Conservation (phyloP, 2,797 vertebrate species). For the Botia kubotai region DNA sequence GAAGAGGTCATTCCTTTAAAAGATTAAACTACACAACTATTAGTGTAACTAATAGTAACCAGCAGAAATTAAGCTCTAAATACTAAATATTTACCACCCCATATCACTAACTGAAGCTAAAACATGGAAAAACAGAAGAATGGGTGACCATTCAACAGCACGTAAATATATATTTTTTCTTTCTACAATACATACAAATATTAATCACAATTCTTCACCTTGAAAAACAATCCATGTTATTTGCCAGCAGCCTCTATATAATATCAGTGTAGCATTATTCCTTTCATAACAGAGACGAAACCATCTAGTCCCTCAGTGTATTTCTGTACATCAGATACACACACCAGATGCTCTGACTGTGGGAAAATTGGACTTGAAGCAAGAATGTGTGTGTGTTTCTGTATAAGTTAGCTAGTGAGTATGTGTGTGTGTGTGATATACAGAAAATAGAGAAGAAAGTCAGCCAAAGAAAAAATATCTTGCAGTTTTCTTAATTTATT, state of each 20-base stretch:
- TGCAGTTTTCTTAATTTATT: neutral
- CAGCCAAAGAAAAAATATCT: neutral
- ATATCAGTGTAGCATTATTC: neutral
- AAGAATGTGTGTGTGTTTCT: constrained; percentile 13
- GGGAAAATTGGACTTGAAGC: constrained; percentile 20
- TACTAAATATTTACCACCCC: neutral
- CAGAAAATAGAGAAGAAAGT: neutral
- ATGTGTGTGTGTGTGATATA: neutral
- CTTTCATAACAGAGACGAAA: constrained; percentile 25
- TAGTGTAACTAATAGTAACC: neutral
- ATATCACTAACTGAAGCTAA: no score
- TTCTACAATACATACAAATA: neutral
- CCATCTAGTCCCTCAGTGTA: constrained; percentile 27
- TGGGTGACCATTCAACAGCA: neutral
- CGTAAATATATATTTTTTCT: neutral
- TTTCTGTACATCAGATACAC: constrained; percentile 56
- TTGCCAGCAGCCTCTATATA: neutral
- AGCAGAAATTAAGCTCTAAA: neutral
- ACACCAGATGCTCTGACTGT: constrained; percentile 53
- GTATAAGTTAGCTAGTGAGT: neutral
- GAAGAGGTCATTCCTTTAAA: neutral
- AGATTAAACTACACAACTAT: constrained; percentile 10
- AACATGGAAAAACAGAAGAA: neutral
- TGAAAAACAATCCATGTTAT: neutral
- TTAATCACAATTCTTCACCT: neutral